Evolutionary conservation across 2,113 vertebrate genomes (phyloP), one percentile per base, ranked within the genome.

Genomic region (Okapia johnstoni): DNA sequence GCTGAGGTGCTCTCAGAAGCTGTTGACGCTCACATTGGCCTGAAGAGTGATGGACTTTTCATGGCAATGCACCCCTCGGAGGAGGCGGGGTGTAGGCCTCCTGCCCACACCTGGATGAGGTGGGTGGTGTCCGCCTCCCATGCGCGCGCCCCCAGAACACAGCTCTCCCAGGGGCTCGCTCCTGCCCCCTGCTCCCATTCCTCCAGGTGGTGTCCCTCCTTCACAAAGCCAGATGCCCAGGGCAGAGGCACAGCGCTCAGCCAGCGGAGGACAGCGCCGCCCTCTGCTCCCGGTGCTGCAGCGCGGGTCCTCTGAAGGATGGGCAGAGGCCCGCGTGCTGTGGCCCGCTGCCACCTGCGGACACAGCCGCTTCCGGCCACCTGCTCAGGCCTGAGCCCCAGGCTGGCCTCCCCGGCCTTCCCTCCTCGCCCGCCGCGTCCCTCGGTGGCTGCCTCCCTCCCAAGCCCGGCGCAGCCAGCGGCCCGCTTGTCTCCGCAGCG

Each of bases 101-200:
- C 17, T 23, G 77, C 79, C 48, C 48, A n/a, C 30, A 36, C 21
- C 13, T 3, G 28, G 58, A 11, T 33, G 6, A 23, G 21, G 28
- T 30, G 17, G n/a, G 33, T 2, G 40, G 4, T 6, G 11, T 4
- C 33, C 11, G 48, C 46, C 17, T 57, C 43, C 43, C 54, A 9
- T 6, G 28, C n/a, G 6, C 3, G 14, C 7, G 1, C 4, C 4
- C 2, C 21, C 14, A 11, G 40, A 6, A 36, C 21, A 14, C 6
- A 7, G 2, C 23, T 25, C 30, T 30, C 28, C 50, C 17, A 28
- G 28, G 14, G 15, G 30, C 12, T 4, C 19, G 7, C 33, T 61
- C 46, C 70, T 33, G 21, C 2, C 4, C 33, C 7, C 63, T 10
- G 5, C 66, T 40, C n/a, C 19, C 66, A 3, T 23, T 70, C n/a